Evolutionary conservation across 2,113 vertebrate species (phyloP), one percentile per base, ranked within the genome.

Genomic region (Tragelaphus buxtoni): DNA sequence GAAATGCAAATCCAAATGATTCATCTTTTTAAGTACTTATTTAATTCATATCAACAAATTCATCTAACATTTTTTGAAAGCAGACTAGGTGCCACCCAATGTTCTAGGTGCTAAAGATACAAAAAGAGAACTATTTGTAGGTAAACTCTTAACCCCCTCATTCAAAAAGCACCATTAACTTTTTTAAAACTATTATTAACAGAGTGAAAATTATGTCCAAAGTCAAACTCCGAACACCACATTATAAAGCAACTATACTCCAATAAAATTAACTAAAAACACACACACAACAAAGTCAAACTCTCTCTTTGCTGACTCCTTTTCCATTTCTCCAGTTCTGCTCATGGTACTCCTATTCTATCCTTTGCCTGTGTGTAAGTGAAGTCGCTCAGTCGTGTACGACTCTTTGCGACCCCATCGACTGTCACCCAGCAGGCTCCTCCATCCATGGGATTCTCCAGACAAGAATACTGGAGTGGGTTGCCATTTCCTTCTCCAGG

Each of bases 131-230:
- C 30, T 95, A 35, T 55, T 49, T 81, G 55, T 90, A 56, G 45
- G 32, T 55, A 90, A 92, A 79, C 65, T 94, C 76, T 53, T 72
- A 93, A 13, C 5, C 32, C 39, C 35, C 22, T 65, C 20, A 88
- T 77, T 83, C 53, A n/a, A 88, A 94, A 95, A 58, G 1, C 11
- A 94, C 87, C 88, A 55, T 91, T 96, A 77, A 22, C 35, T 97
- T 69, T 45, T 88, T 95, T 32, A 88, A 94, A 95, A 92, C 24
- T 47, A 90, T 88, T 82, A 94, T 51, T 90, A 77, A 92, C 72
- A 86, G n/a, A 84, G 39, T 88, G n/a, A 84, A 84, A 94, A 58
- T 53, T 45, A 61, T 86, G 35, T 86, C 53, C 35, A 93, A 93
- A 81, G 61, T 77, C 42, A 97, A 74, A 93, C 39, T 87, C 83